Conservation (phyloP, 1,140 invertebrate genomes). For the Trissolcus basalis region DNA sequence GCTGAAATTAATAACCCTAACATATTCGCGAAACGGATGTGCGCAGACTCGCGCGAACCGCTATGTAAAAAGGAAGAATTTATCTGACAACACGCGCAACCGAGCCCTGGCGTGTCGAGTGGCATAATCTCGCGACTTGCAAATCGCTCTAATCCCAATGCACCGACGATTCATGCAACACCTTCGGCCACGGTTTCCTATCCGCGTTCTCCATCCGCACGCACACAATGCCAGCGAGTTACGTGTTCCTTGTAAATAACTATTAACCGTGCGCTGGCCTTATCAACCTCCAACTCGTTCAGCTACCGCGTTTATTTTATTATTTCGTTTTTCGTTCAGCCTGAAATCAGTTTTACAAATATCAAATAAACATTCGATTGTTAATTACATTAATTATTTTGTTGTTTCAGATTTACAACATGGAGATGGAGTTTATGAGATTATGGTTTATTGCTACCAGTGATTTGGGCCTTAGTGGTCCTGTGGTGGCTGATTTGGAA, state of each 20-base stretch:
- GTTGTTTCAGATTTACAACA: neutral
- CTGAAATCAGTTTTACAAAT: too few relatives aligned
- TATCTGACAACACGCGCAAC: conserved; percentile 41
- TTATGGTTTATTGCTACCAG: conserved; percentile 45
- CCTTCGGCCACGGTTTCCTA: conserved; percentile 47
- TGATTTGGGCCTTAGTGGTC: conserved; percentile 76
- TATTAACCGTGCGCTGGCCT: conserved; percentile 43
- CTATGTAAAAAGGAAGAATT: conserved; percentile 51
- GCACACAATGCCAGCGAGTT: conserved; percentile 43
- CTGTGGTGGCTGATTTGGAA: conserved; percentile 72
- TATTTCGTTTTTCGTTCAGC: neutral
- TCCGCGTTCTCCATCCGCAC: conserved; percentile 46
- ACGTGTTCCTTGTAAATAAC: conserved; percentile 48
- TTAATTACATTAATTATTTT: neutral
- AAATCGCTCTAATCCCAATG: conserved; percentile 58
- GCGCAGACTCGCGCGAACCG: conserved; percentile 35
- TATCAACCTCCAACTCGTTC: conserved; percentile 35
- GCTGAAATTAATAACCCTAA: conserved; percentile 53
- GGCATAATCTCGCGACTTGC: conserved; percentile 57
- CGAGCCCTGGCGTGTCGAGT: conserved; percentile 51
- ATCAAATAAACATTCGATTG: too few relatives aligned
- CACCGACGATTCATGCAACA: conserved; percentile 49
- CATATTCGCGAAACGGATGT: conserved; percentile 50
- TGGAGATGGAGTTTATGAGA: neutral
- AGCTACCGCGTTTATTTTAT: conserved; percentile 40